Evolutionary conservation across 1,140 invertebrate species (phyloP), one percentile per base, ranked within the genome.

Genomic region (Trichonephila clavipes): DNA sequence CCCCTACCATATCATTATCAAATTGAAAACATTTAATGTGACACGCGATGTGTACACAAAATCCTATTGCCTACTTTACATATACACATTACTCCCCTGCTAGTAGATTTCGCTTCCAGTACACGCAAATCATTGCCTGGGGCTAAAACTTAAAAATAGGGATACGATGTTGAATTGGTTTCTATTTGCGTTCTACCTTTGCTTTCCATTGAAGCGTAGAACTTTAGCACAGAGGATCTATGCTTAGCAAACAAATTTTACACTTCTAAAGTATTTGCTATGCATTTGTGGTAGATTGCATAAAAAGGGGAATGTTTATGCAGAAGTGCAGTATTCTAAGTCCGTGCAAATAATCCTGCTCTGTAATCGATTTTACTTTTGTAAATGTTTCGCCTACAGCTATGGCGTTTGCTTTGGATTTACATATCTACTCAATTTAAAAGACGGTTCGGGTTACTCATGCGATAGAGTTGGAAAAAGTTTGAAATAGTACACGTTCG

Each of bases 281-380:
- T 34, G 72, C 72, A 40, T 34, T 24, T 34, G 4, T 77, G 72
- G 72, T 18, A 77, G 28, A 77, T 16, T 2, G 72, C 72, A 77
- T 40, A 34, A 77, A 77, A 77, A 77, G 24, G 28, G 72, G 6
- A 24, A 10, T 77, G 34, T 77, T 64, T 77, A 77, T 77, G 72
- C 72, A 77, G 28, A 14, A 28, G 72, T 18, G 34, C 24, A 18
- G 28, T 77, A 34, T 28, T 28, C 18, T 77, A 77, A 77, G 34
- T 77, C 28, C 3, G n/a, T 14, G 1, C 2, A 28, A 34, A 77
- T 34, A 77, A 77, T 18, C 34, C 28, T 77, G 34, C 28, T 16
- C 28, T 77, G 28, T 77, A 77, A 77, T 77, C 24, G 24, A 77
- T 77, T 34, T 77, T 77, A 77, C 28, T 77, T 77, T 77, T 77